Percentiles rank a stretch among this genome's conserved stretches.
Conservation (phyloP, 1,140 invertebrate species). For the Leptonema lineaticorne region DNA sequence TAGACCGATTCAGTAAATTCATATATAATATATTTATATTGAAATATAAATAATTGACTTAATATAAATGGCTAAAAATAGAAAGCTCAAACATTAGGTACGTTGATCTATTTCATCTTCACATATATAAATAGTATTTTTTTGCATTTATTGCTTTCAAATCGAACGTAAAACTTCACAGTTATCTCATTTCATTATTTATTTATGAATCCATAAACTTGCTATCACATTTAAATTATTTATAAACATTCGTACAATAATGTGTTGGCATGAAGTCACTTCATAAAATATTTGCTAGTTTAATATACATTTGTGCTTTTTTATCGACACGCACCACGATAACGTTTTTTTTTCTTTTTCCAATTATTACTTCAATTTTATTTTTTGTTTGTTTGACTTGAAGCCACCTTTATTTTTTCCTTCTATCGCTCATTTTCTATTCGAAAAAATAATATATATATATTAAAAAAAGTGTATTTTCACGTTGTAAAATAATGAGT, state of each 20-base stretch:
- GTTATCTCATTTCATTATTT: too few species aligned
- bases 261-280: slow-evolving; percentile 2
- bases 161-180: neutral
- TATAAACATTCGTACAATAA: neutral
- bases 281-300: neutral
- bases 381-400: neutral
- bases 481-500: too few species aligned
- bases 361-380: neutral
- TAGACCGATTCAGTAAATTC: too few species aligned
- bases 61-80: too few species aligned
- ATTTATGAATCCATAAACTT: neutral
- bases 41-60: too few species aligned
- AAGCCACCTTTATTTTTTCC: neutral
- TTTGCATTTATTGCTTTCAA: neutral
- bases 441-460: neutral
- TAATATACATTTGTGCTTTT: neutral
- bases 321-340: neutral
- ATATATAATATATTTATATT: too few species aligned
- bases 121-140: too few species aligned
- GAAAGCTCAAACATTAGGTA: too few species aligned
- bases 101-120: too few species aligned
- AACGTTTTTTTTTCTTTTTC: neutral
- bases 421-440: neutral
- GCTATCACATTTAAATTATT: neutral
- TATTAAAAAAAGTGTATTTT: neutral